These are phyloP conservation scores for Octopus bimaculoides DNA, from an alignment of 1,140 invertebrate genomes.

Conservation along the genomic window DNA sequence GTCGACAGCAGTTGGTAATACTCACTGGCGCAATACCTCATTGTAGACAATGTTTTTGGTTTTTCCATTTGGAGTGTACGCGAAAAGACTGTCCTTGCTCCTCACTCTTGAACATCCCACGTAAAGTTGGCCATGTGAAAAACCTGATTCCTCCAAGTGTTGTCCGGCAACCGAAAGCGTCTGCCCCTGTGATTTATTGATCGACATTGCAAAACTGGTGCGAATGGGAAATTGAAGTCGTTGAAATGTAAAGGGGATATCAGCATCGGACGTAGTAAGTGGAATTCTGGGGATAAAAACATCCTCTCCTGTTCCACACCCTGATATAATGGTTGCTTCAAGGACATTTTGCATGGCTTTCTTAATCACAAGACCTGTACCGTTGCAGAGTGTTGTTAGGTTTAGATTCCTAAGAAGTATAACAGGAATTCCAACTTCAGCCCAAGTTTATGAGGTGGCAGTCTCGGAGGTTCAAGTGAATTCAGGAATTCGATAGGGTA, in stretches of 20 bases:
- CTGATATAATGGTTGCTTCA: neutral
- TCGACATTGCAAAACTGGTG: neutral
- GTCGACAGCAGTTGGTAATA: neutral
- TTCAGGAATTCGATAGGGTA: too few relatives aligned
- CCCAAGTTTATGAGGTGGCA: neutral
- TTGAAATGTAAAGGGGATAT: neutral
- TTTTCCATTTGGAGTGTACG: neutral
- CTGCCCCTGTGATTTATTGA: too few relatives aligned
- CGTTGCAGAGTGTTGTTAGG: neutral
- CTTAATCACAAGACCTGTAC: neutral
- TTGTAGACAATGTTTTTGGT: slow-evolving; percentile 4
- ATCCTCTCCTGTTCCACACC: neutral
- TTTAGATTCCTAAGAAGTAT: slow-evolving; percentile 3
- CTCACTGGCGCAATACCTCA: neutral
- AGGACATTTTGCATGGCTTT: neutral
- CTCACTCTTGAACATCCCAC: neutral
- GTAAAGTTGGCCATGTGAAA: neutral
- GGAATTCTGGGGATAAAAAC: neutral
- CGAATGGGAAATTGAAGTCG: slow-evolving; percentile 6
- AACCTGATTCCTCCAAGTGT: neutral
- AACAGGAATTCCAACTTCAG: neutral
- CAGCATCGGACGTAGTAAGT: neutral
- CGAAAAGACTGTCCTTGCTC: neutral
- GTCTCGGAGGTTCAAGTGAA: neutral
- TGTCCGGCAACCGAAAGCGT: neutral